Evolutionary conservation across 2,797 vertebrate genomes (phyloP).

Genomic region (Eupleurogrammus muticus): DNA sequence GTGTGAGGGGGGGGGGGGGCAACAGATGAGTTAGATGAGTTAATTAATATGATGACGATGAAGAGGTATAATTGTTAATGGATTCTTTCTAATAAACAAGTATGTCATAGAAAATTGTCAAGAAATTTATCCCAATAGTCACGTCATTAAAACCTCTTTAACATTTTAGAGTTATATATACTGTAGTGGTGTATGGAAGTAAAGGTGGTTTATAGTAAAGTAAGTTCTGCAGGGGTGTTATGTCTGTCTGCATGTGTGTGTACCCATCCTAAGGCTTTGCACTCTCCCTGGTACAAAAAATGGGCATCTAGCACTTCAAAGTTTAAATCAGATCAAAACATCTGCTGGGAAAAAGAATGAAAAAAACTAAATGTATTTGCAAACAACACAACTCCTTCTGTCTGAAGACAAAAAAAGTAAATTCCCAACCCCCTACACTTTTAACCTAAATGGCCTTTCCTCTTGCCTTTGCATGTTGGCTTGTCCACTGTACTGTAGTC

Average conservation of each 20-base stretch:
- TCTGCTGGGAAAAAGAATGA: constrained; percentile 42
- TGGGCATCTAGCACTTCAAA: constrained; percentile 74
- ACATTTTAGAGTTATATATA: constrained; percentile 33
- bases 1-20: constrained; percentile 27
- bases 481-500: constrained; percentile 86
- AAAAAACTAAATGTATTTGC: constrained; percentile 63
- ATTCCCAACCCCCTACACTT: constrained; percentile 73
- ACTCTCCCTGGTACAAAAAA: constrained; percentile 65
- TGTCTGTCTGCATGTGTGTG: constrained; percentile 10
- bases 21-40: constrained; percentile 53
- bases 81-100: constrained; percentile 62
- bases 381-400: constrained; percentile 63
- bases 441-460: constrained; percentile 81
- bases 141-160: constrained; percentile 7
- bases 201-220: no score
- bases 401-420: constrained; percentile 56
- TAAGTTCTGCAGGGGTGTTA: constrained; percentile 33
- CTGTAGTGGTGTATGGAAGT: constrained; percentile 60
- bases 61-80: constrained; percentile 69
- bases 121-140: constrained; percentile 5
- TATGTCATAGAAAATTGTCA: background rate
- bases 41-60: constrained; percentile 44
- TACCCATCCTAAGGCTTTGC: constrained; percentile 55
- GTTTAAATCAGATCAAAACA: constrained; percentile 59
- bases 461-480: constrained; percentile 85